A percentile compares a stretch with the other conserved stretches of the same genome.
phyloP scores from a whole-genome alignment of 2,888 invertebrate species.

The Lissonota sp. region DNA sequence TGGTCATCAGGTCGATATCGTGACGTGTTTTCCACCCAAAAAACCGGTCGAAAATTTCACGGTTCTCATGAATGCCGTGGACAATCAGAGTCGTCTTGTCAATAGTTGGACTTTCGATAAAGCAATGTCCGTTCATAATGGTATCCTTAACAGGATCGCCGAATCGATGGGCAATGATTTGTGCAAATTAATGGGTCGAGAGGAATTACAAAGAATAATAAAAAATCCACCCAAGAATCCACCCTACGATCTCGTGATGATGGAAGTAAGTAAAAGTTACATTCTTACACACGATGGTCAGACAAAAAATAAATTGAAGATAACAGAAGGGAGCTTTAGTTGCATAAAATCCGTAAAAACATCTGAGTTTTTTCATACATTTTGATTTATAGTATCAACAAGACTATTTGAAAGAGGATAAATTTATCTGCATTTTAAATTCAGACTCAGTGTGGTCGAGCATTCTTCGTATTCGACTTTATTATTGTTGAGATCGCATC shows the following conservation, averaged over 20 bases:
- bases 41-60: slow-evolving; percentile 63
- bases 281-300: no score
- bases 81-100: slow-evolving; percentile 44
- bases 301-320: no score
- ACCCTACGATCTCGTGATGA: slow-evolving; percentile 71
- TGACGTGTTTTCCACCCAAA: slow-evolving; percentile 68
- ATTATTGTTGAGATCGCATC: no score
- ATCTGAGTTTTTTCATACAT: no score
- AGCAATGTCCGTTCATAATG: slow-evolving; percentile 56
- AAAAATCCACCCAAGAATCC: slow-evolving; percentile 71
- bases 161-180: slow-evolving; percentile 64
- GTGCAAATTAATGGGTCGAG: slow-evolving; percentile 68
- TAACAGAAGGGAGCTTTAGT: no score
- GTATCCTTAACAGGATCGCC: slow-evolving; percentile 55
- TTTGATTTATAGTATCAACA: no score
- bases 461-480: no score
- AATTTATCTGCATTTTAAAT: no score
- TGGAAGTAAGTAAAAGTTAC: slow-evolving; percentile 61
- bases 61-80: slow-evolving; percentile 62
- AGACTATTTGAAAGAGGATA: no score
- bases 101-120: slow-evolving; percentile 57
- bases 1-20: slow-evolving; percentile 82
- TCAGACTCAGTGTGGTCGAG: no score
- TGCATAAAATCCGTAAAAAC: no score
- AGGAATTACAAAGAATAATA: slow-evolving; percentile 67